Percentiles rank a stretch among this genome's conserved stretches.
These are phyloP conservation scores for Hemitrygon akajei DNA, from an alignment of 2,797 vertebrate genomes.

Conservation along the genomic window DNA sequence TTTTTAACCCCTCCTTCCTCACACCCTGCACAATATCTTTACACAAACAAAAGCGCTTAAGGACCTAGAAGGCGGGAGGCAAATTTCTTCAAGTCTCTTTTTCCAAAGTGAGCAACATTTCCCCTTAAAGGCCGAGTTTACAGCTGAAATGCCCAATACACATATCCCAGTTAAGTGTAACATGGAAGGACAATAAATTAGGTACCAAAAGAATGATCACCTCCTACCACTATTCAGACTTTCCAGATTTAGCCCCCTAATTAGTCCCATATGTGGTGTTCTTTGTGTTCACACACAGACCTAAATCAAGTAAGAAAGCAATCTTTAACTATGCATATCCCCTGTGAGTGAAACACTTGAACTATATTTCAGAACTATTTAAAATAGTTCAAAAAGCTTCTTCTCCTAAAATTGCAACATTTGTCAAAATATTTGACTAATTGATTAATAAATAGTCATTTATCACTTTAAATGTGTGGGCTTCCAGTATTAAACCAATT, in stretches of 20 bases:
- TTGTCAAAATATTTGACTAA: constrained; percentile 36
- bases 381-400: constrained; percentile 32
- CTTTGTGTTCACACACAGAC: constrained; percentile 33
- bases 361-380: constrained; percentile 34
- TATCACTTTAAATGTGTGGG: constrained; percentile 36
- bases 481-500: constrained; percentile 35
- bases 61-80: not conserved
- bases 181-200: constrained; percentile 33
- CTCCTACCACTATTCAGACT: constrained; percentile 32
- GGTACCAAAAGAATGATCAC: constrained; percentile 35
- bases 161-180: constrained; percentile 31
- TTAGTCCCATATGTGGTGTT: constrained; percentile 30
- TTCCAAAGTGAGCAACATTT: constrained; percentile 33
- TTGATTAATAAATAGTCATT: constrained; percentile 36
- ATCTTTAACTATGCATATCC: constrained; percentile 17
- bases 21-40: constrained; percentile 28
- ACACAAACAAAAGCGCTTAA: constrained; percentile 11
- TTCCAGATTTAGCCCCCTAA: constrained; percentile 36
- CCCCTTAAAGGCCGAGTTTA: not conserved
- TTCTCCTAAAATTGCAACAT: constrained; percentile 19
- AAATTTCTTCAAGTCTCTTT: not conserved
- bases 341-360: constrained; percentile 30
- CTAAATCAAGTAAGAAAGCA: constrained; percentile 31
- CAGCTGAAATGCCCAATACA: not conserved
- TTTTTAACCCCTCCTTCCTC: constrained; percentile 35